These are phyloP conservation scores for Thripadectes ignobilis DNA, from an alignment of 2,797 vertebrate genomes.

Conservation along the genomic window DNA sequence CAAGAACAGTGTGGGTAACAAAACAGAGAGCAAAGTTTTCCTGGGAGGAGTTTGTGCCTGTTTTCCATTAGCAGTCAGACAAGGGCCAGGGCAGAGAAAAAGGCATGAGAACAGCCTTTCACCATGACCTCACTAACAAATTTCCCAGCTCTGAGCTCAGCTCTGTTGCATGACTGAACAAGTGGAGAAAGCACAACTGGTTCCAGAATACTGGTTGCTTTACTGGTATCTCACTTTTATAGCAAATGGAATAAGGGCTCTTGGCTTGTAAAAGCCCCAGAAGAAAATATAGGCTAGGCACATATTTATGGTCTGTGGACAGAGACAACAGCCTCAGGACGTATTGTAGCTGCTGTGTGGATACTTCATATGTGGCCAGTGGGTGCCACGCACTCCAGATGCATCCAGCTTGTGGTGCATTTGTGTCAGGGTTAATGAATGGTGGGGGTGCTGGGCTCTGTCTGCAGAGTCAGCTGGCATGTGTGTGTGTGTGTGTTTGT, in stretches of 20 bases:
- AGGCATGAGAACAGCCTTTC: constrained; percentile 30
- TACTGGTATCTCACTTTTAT: not conserved
- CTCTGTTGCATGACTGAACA: not conserved
- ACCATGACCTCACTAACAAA: constrained; percentile 21
- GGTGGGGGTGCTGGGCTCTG: not conserved
- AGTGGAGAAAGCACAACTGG: not conserved
- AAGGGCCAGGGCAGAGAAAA: not conserved
- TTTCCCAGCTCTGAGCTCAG: constrained; percentile 25
- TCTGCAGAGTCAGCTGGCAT: not conserved
- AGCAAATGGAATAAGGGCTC: not conserved
- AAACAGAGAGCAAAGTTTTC: not conserved
- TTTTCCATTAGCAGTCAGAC: constrained; percentile 32
- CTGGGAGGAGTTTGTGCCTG: not conserved
- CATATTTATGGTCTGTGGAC: not conserved
- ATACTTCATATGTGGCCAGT: not conserved
- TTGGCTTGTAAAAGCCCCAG: not conserved
- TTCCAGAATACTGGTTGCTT: not conserved
- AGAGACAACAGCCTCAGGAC: not conserved
- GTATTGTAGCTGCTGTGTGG: not conserved
- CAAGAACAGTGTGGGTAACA: not conserved
- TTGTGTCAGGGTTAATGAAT: not conserved
- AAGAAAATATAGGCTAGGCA: not conserved
- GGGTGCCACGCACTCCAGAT: not conserved
- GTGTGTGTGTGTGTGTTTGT: not conserved
- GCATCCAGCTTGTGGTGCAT: not conserved